Conservation (phyloP, 2,888 invertebrate species). For the Nineta flava region DNA sequence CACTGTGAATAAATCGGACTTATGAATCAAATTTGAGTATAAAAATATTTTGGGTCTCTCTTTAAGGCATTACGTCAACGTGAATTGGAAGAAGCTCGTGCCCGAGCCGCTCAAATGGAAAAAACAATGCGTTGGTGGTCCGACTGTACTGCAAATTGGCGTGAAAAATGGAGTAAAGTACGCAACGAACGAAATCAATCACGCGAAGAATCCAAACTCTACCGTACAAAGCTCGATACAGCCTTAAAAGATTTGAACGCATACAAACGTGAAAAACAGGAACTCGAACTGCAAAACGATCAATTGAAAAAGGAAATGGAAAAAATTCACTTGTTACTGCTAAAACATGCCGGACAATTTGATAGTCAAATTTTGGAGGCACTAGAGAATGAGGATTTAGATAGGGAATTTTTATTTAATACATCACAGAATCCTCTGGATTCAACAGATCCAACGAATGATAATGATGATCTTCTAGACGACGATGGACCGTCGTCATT, state of each 20-base stretch:
- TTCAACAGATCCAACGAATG: slow-evolving; percentile 25
- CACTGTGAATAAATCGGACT: too few relatives aligned
- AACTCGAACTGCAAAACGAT: slow-evolving; percentile 58
- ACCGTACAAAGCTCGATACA: slow-evolving; percentile 64
- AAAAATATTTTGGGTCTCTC: too few relatives aligned
- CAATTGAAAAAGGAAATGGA: slow-evolving; percentile 69
- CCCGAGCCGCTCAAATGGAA: slow-evolving; percentile 94
- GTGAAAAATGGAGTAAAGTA: slow-evolving; percentile 91
- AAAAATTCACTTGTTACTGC: slow-evolving; percentile 48
- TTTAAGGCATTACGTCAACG: slow-evolving; percentile 51
- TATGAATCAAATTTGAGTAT: too few relatives aligned
- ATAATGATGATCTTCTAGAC: slow-evolving; percentile 20
- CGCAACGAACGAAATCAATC: slow-evolving; percentile 87
- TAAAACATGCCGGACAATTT: slow-evolving; percentile 55
- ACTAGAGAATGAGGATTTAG: slow-evolving; percentile 28
- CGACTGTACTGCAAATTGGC: slow-evolving; percentile 93
- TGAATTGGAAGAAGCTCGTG: slow-evolving; percentile 87
- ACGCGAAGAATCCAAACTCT: slow-evolving; percentile 72
- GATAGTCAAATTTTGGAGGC: slow-evolving; percentile 36
- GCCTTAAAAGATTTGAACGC: slow-evolving; percentile 58
- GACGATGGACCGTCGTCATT: too few relatives aligned
- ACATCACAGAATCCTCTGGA: slow-evolving; percentile 12
- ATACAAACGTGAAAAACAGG: slow-evolving; percentile 62
- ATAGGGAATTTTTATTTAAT: slow-evolving; percentile 24
- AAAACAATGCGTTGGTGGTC: slow-evolving; percentile 99